Evolutionary conservation across 92 coral and sea anemone species (phyloP).

Genomic region (Zoanthus solanderi): DNA sequence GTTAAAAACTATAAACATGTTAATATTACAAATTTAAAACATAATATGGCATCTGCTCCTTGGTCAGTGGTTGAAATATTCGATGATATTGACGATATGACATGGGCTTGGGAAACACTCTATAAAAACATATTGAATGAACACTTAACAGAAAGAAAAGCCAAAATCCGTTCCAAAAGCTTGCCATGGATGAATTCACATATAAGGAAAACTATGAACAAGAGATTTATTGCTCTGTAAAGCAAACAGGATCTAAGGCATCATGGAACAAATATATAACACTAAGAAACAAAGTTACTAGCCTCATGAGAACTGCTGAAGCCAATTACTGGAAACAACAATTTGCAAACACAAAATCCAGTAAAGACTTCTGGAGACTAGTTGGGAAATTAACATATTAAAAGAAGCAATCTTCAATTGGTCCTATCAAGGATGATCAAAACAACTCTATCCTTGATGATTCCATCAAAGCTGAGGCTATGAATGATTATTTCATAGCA

Average conservation of each 20-base stretch:
- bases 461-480: constrained; percentile 44
- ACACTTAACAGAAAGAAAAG: constrained; percentile 64
- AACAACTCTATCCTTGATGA: constrained; percentile 31
- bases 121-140: constrained; percentile 58
- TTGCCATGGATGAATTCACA: constrained; percentile 70
- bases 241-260: constrained; percentile 50
- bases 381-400: constrained; percentile 56
- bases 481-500: constrained; percentile 63
- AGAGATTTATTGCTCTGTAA: constrained; percentile 46
- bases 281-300: constrained; percentile 58
- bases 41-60: constrained; percentile 58
- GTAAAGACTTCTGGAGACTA: constrained; percentile 68
- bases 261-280: constrained; percentile 57
- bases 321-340: constrained; percentile 63
- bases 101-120: constrained; percentile 66
- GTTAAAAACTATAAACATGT: constrained; percentile 31
- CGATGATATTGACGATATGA: constrained; percentile 51
- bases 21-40: constrained; percentile 28
- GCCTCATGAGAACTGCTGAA: constrained; percentile 56
- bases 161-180: constrained; percentile 51
- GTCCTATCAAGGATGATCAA: constrained; percentile 60
- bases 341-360: constrained; percentile 53
- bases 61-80: constrained; percentile 68
- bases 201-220: constrained; percentile 57
- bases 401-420: constrained; percentile 58